phyloP scores from a whole-genome alignment of 2,888 invertebrate genomes.

The Leptodirus hochenwartii region DNA sequence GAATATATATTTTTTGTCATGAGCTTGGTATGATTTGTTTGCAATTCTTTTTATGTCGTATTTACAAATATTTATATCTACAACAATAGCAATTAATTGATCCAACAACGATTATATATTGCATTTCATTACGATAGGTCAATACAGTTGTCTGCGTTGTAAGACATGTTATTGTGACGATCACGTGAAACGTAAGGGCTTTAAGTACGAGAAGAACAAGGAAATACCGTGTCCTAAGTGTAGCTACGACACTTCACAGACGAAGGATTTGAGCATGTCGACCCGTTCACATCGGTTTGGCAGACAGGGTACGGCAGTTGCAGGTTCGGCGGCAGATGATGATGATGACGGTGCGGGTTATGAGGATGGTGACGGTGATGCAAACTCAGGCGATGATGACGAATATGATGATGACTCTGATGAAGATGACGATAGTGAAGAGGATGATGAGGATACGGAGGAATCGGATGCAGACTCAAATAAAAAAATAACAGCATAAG shows the following conservation, averaged over 20 bases:
- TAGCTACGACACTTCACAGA: constrained; percentile 79
- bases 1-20: no score
- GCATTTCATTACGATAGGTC: no score
- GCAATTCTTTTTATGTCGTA: no score
- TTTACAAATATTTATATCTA: no score
- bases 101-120: no score
- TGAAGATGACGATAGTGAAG: constrained; percentile 31
- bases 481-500: no score
- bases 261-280: constrained; percentile 90
- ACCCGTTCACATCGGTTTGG: constrained; percentile 81
- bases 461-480: constrained; percentile 15
- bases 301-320: constrained; percentile 50
- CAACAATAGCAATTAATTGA: no score
- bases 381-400: constrained; percentile 21
- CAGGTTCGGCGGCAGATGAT: constrained; percentile 33
- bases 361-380: constrained; percentile 39
- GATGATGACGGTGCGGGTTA: constrained; percentile 45
- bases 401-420: constrained; percentile 29
- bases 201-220: constrained; percentile 71
- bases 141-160: constrained; percentile 88
- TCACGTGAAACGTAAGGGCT: constrained; percentile 81
- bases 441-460: constrained; percentile 24
- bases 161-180: constrained; percentile 95
- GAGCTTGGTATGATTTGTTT: no score
- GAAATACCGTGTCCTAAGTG: constrained; percentile 88